Conservation (phyloP, 2,888 invertebrate species). For the Homarus gammarus region DNA sequence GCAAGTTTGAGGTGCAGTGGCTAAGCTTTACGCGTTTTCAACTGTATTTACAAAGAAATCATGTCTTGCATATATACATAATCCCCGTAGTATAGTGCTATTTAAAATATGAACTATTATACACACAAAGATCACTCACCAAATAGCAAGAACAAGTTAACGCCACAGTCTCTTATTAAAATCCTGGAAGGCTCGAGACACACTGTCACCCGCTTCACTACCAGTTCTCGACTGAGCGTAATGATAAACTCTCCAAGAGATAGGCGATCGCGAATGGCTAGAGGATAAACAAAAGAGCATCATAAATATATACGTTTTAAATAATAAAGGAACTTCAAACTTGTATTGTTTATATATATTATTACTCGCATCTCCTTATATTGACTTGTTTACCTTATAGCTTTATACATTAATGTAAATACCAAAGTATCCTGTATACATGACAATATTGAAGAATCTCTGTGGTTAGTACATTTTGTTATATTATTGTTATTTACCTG, state of each 20-base stretch:
- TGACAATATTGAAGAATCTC: background rate
- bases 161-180: constrained; percentile 35
- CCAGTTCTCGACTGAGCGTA: constrained; percentile 36
- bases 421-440: constrained; percentile 18
- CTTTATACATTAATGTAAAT: constrained; percentile 16
- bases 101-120: background rate
- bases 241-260: background rate
- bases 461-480: background rate
- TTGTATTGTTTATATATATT: background rate
- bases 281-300: constrained; percentile 23
- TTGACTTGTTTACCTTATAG: background rate
- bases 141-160: background rate
- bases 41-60: constrained; percentile 15
- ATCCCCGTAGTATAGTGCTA: background rate
- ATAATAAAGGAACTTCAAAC: background rate
- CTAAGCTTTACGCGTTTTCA: constrained; percentile 14
- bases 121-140: background rate
- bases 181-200: constrained; percentile 4
- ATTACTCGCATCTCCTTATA: background rate
- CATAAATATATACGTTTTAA: background rate
- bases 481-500: background rate
- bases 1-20: background rate
- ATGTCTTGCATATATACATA: background rate
- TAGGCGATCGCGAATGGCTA: background rate
- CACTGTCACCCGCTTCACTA: constrained; percentile 13